These are phyloP conservation scores for rat (Rattus norvegicus) DNA, from an alignment of 2,113 vertebrate genomes.

Conservation along the genomic window GRCr8 NC_086028.1:99937501-99938000, in stretches of 20 bases:
- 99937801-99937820: not conserved
- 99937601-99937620: not conserved
- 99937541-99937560: not conserved
- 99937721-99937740: not conserved
- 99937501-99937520: not conserved
- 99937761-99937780: too few relatives aligned
- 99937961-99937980: rapidly evolving
- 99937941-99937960: not conserved
- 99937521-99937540: too few relatives aligned
- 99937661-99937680: rapidly evolving
- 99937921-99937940: not conserved
- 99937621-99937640: not conserved
- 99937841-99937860: not conserved
- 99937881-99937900: not conserved
- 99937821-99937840: rapidly evolving
- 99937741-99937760: too few relatives aligned
- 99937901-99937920: rapidly evolving
- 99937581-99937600: not conserved
- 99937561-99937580: rapidly evolving
- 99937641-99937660: rapidly evolving
- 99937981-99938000: not conserved
- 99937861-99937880: not conserved
- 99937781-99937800: rapidly evolving
- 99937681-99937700: not conserved
- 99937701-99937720: not conserved